A percentile compares a stretch with the other conserved stretches of the same genome.
These are phyloP conservation scores for Chymomyza procnemis DNA, from an alignment of 2,888 invertebrate genomes.

Conservation along the genomic window DNA sequence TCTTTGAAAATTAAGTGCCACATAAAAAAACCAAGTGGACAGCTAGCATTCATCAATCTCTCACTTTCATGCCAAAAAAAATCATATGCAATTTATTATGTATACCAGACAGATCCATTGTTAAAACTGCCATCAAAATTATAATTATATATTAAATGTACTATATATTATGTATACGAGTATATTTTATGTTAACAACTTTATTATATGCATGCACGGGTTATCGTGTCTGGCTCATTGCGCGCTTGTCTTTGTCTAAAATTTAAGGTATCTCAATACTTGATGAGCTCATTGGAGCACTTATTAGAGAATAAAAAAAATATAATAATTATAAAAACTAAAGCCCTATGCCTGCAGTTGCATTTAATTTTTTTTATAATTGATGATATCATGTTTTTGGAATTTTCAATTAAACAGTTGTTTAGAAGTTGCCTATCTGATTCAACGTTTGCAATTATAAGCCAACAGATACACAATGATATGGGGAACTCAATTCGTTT, in stretches of 20 bases:
- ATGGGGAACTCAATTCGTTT: background rate
- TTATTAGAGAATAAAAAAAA: background rate
- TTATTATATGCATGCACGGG: background rate
- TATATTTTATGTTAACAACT: background rate
- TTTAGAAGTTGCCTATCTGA: background rate
- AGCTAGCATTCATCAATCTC: conserved; percentile 60
- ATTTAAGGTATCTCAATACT: background rate
- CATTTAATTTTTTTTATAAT: background rate
- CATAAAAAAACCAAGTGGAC: conserved; percentile 7
- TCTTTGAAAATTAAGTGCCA: conserved; percentile 25
- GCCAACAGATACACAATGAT: background rate
- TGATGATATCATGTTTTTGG: background rate
- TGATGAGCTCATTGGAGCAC: background rate
- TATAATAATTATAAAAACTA: no score
- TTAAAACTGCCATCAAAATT: background rate
- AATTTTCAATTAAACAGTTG: background rate
- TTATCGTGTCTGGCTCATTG: background rate
- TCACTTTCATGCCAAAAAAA: conserved; percentile 56
- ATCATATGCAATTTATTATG: conserved; percentile 1
- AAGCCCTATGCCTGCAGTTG: background rate
- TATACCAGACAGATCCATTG: conserved; percentile 21
- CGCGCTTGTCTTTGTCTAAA: background rate
- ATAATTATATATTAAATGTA: background rate
- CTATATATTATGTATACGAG: no score
- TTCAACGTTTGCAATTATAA: background rate